Percentiles rank a stretch among this genome's conserved stretches.
Conservation (phyloP, 2,888 invertebrate species). For the Theretra japonica region DNA sequence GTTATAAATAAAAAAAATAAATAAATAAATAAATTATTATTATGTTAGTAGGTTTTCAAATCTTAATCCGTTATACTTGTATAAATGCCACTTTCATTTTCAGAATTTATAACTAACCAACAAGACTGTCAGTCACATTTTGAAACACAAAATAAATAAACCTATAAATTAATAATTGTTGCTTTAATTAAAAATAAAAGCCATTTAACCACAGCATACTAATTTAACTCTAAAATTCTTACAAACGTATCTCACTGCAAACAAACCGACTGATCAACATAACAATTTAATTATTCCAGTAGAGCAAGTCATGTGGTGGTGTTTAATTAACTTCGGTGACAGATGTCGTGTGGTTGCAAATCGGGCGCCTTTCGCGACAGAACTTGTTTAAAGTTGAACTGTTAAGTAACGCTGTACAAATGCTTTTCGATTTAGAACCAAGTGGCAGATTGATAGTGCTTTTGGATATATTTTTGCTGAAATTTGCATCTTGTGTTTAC, state of each 20-base stretch:
- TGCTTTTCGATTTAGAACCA: constrained; percentile 19
- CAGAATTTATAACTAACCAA: no score
- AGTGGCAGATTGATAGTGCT: not conserved
- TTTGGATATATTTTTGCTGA: not conserved
- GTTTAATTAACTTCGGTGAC: constrained; percentile 30
- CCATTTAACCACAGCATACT: not conserved
- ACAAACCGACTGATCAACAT: constrained; percentile 22
- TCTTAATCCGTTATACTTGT: no score
- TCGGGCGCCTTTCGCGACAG: constrained; percentile 9
- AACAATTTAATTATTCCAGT: constrained; percentile 27
- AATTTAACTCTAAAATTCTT: not conserved
- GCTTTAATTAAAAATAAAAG: no score
- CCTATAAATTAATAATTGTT: no score
- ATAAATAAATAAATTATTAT: no score
- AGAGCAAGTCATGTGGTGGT: constrained; percentile 22
- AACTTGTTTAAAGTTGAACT: constrained; percentile 27
- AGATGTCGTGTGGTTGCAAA: constrained; percentile 28
- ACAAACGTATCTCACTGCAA: constrained; percentile 1
- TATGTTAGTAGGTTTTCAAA: no score
- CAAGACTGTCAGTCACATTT: no score
- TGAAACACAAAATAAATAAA: no score
- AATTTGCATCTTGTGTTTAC: no score
- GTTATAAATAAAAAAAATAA: no score
- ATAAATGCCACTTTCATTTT: no score
- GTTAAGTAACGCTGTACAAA: constrained; percentile 1